phyloP scores from a whole-genome alignment of 1,140 invertebrate species.

The Drosophila mauritiana region DNA sequence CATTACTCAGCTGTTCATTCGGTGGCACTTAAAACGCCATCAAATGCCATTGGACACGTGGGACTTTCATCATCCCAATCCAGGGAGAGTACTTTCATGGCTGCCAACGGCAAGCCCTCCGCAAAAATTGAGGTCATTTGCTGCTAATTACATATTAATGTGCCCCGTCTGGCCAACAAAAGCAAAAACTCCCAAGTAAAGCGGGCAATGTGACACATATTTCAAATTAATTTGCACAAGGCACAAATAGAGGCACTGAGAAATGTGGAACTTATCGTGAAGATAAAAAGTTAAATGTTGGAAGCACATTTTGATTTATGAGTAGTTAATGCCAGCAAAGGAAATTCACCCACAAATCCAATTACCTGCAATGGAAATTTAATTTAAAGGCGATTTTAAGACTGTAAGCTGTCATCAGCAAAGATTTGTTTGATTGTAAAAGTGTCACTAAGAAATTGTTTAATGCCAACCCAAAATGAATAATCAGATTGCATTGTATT shows the following conservation, averaged over 20 bases:
- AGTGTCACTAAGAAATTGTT: not conserved
- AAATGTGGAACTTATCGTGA: not conserved
- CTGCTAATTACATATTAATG: slow-evolving; percentile 66
- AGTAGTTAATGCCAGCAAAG: not conserved
- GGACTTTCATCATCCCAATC: slow-evolving; percentile 36
- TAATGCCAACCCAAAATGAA: not conserved
- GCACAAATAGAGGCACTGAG: not conserved
- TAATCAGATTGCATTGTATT: not conserved
- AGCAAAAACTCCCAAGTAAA: slow-evolving; percentile 8
- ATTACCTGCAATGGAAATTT: not conserved
- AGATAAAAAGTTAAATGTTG: slow-evolving; percentile 6
- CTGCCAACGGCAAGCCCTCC: slow-evolving; percentile 10
- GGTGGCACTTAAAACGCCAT: slow-evolving; percentile 74
- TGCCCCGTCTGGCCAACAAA: slow-evolving; percentile 6
- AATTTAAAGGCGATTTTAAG: slow-evolving; percentile 1
- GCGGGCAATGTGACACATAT: slow-evolving; percentile 10
- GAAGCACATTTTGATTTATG: slow-evolving; percentile 22
- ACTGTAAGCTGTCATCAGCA: not conserved
- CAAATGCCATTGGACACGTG: slow-evolving; percentile 69
- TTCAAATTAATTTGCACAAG: slow-evolving; percentile 33
- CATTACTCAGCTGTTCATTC: slow-evolving; percentile 59
- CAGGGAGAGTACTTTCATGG: slow-evolving; percentile 18
- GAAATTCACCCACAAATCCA: slow-evolving; percentile 3
- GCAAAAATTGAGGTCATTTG: slow-evolving; percentile 45
- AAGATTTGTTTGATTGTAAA: too few relatives aligned